These are phyloP conservation scores for Drosophila melanica DNA, from an alignment of 1,140 invertebrate genomes.

Conservation along the genomic window DNA sequence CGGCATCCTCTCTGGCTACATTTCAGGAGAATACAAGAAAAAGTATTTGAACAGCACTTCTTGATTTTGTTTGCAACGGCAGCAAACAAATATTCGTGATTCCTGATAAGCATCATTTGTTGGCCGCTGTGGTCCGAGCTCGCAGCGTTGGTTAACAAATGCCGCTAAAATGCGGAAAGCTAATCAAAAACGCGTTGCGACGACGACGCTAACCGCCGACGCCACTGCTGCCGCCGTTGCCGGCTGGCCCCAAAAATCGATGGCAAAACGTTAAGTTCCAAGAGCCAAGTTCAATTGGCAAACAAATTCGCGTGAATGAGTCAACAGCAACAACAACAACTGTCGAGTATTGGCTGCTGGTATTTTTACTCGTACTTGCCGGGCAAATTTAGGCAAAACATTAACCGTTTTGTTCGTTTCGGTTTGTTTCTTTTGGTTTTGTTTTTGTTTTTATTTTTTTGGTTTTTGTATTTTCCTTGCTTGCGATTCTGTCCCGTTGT, in stretches of 20 bases:
- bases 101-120: slow-evolving; percentile 80
- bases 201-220: slow-evolving; percentile 37
- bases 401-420: slow-evolving; percentile 73
- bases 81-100: slow-evolving; percentile 83
- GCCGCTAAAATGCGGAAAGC: slow-evolving; percentile 81
- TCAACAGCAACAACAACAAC: slow-evolving; percentile 35
- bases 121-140: slow-evolving; percentile 41
- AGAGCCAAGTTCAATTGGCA: slow-evolving; percentile 83
- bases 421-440: slow-evolving; percentile 26
- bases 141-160: slow-evolving; percentile 48
- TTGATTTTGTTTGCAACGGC: slow-evolving; percentile 66
- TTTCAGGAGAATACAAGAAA: slow-evolving; percentile 32
- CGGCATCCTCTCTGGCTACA: slow-evolving; percentile 26
- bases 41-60: slow-evolving; percentile 70
- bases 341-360: slow-evolving; percentile 52
- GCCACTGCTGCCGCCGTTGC: slow-evolving; percentile 16
- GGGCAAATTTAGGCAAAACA: slow-evolving; percentile 74
- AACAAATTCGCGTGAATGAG: slow-evolving; percentile 82
- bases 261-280: slow-evolving; percentile 68
- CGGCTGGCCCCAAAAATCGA: slow-evolving; percentile 57
- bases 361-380: slow-evolving; percentile 64
- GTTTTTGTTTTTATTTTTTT: neutral
- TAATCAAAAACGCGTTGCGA: slow-evolving; percentile 83
- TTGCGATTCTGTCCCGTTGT: slow-evolving; percentile 36
- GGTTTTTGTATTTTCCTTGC: slow-evolving; percentile 12